Evolutionary conservation across 2,797 vertebrate genomes (phyloP).

Genomic region (Lepus oiostolus): DNA sequence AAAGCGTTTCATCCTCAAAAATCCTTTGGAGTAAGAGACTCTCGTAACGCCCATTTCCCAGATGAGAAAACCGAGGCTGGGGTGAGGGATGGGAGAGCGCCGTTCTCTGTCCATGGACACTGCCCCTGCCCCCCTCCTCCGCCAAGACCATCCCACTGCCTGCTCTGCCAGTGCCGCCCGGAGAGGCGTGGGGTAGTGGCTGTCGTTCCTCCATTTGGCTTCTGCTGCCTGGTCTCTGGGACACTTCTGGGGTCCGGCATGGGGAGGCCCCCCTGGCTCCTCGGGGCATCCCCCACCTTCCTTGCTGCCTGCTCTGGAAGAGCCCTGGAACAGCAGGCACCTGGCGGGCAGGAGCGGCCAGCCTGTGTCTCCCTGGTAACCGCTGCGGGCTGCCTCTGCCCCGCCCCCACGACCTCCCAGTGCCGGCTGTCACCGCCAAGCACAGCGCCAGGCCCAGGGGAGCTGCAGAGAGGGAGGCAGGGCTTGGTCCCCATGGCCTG

Average conservation of each 20-base stretch:
- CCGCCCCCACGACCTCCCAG: neutral
- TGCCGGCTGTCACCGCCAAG: constrained; percentile 43
- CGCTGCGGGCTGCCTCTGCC: neutral
- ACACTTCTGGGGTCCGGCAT: no score
- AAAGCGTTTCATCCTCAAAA: neutral
- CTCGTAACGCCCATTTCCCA: neutral
- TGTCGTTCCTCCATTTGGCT: no score
- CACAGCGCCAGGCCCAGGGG: neutral
- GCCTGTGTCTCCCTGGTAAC: constrained; percentile 65
- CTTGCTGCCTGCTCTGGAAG: no score
- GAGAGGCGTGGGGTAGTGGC: neutral
- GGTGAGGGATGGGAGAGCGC: neutral
- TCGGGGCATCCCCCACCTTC: no score
- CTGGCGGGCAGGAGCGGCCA: neutral
- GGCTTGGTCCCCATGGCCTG: neutral
- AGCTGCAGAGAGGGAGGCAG: neutral
- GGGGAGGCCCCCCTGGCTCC: no score
- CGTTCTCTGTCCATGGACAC: neutral
- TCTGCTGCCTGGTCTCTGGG: no score
- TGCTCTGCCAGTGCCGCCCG: neutral
- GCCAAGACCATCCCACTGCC: neutral
- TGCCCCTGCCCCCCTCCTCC: neutral
- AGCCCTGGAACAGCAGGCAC: neutral
- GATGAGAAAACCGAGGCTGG: neutral
- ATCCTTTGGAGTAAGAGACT: neutral